A percentile compares a stretch with the other conserved stretches of the same genome.
phyloP scores from a whole-genome alignment of 2,797 vertebrate genomes.

The Gallirallus australis region DNA sequence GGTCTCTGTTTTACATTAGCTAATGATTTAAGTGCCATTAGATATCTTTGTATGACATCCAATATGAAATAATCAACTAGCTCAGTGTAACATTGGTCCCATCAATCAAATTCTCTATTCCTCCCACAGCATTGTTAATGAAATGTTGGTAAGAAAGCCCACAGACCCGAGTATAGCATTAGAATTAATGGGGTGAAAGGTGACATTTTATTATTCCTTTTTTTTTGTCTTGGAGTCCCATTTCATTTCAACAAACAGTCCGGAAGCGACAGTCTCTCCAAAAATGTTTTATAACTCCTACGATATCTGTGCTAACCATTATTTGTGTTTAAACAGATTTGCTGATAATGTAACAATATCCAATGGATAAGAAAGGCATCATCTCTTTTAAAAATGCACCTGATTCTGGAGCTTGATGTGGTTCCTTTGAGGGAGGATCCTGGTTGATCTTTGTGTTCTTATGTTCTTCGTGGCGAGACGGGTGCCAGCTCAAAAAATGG shows the following conservation, averaged over 20 bases:
- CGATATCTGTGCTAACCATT: background rate
- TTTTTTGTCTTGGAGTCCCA: background rate
- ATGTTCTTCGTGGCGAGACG: background rate
- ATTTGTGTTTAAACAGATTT: background rate
- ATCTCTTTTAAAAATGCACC: background rate
- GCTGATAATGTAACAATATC: background rate
- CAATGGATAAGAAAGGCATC: background rate
- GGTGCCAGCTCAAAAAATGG: background rate
- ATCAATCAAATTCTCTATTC: conserved; percentile 59
- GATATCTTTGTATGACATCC: conserved; percentile 63
- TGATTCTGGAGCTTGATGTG: background rate
- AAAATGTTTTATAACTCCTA: background rate
- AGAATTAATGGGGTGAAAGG: conserved; percentile 37
- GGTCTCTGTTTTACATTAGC: conserved; percentile 46
- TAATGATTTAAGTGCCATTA: conserved; percentile 62
- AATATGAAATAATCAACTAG: conserved; percentile 68
- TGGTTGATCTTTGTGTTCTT: background rate
- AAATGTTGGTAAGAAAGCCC: conserved; percentile 35
- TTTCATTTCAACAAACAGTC: background rate
- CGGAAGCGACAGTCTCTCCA: background rate
- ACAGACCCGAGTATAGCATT: background rate
- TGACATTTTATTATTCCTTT: background rate
- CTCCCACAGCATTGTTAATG: conserved; percentile 40
- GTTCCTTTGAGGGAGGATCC: background rate
- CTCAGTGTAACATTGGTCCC: conserved; percentile 6